Evolutionary conservation across 2,888 invertebrate species (phyloP).

Genomic region (Rhaphigaster nebulosa): DNA sequence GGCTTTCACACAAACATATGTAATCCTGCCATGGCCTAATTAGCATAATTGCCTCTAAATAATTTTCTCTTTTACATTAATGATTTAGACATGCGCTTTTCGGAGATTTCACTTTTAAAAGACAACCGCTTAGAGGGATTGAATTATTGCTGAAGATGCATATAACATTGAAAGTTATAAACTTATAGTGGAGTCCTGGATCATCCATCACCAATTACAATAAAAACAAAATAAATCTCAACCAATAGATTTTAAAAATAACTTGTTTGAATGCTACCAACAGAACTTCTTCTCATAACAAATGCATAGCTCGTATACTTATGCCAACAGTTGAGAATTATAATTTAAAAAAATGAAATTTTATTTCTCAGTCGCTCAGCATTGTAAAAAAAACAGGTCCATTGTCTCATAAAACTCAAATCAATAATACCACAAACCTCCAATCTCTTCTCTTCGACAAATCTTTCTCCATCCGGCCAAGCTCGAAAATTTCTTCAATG

Average conservation of each 20-base stretch:
- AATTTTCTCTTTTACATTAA: background rate
- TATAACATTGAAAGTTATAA: background rate
- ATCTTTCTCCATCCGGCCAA: too few species aligned
- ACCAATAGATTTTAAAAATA: background rate
- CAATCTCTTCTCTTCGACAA: too few species aligned
- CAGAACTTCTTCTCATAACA: too few species aligned
- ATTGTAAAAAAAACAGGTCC: too few species aligned
- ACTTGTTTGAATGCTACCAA: background rate
- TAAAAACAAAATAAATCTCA: background rate
- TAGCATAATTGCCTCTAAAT: slow-evolving; percentile 11
- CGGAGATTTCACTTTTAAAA: background rate
- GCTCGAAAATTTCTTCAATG: too few species aligned
- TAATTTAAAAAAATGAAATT: too few species aligned
- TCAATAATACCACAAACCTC: too few species aligned
- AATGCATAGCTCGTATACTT: too few species aligned
- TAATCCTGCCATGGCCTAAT: background rate
- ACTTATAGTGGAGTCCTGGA: background rate
- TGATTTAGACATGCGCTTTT: background rate
- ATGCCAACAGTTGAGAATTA: too few species aligned
- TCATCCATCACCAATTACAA: background rate
- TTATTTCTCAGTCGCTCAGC: too few species aligned
- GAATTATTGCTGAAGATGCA: background rate
- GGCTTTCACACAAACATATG: slow-evolving; percentile 43
- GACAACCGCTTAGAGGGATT: background rate
- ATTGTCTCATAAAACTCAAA: too few species aligned